Evolutionary conservation across 2,888 invertebrate genomes (phyloP).

Genomic region (Phyllotreta cruciferae): DNA sequence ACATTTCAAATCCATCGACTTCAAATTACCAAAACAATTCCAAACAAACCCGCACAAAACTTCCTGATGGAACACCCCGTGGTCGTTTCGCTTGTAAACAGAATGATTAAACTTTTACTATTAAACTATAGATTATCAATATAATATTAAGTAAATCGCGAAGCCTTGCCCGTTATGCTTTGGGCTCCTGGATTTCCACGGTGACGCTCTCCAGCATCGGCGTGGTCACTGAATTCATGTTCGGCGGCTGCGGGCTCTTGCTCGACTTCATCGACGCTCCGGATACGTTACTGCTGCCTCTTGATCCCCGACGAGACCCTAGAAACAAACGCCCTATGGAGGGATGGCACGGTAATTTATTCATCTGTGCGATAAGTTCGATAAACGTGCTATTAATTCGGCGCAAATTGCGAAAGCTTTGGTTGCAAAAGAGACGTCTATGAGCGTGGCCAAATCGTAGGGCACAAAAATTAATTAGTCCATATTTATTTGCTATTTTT

Average conservation of each 20-base stretch:
- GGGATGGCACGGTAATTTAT: constrained; percentile 20
- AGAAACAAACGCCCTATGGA: constrained; percentile 57
- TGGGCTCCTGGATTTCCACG: constrained; percentile 78
- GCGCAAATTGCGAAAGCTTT: neutral
- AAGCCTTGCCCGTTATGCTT: constrained; percentile 50
- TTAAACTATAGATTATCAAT: constrained; percentile 10
- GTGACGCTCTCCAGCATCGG: constrained; percentile 72
- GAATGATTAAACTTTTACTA: constrained; percentile 6
- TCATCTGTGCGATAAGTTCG: constrained; percentile 22
- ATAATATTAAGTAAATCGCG: constrained; percentile 22
- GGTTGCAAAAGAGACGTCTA: neutral
- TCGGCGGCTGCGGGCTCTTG: constrained; percentile 61
- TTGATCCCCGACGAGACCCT: constrained; percentile 74
- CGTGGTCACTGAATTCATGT: constrained; percentile 52
- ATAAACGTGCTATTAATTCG: neutral
- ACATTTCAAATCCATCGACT: too few species aligned
- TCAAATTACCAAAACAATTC: too few species aligned
- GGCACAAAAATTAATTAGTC: too few species aligned
- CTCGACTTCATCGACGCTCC: constrained; percentile 75
- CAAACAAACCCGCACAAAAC: too few species aligned
- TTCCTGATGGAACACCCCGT: too few species aligned
- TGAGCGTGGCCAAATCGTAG: too few species aligned
- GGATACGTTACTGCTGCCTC: constrained; percentile 80
- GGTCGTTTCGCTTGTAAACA: neutral
- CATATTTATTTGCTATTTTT: too few species aligned